phyloP scores from a whole-genome alignment of 2,888 invertebrate species.

The Adela reaumurella region DNA sequence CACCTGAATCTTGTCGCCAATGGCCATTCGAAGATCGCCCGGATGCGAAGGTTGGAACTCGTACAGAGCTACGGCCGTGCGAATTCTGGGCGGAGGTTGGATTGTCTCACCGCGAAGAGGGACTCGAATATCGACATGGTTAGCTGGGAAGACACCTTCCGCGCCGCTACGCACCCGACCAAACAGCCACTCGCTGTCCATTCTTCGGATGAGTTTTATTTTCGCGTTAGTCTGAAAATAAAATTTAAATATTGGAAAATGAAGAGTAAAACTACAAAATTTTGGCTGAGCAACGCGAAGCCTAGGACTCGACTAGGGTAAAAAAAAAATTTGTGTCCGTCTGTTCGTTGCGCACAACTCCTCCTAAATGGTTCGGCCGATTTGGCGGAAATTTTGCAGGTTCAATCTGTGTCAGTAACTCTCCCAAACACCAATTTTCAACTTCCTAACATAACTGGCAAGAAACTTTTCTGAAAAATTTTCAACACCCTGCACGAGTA shows the following conservation, averaged over 20 bases:
- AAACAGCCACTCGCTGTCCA: conserved; percentile 78
- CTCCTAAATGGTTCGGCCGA: too few species aligned
- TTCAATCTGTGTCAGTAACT: too few species aligned
- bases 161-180: conserved; percentile 64
- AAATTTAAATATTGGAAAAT: too few species aligned
- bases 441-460: too few species aligned
- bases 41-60: conserved; percentile 62
- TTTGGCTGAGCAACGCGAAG: too few species aligned
- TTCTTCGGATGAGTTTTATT: conserved; percentile 64
- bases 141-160: conserved; percentile 79
- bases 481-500: too few species aligned
- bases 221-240: conserved; percentile 69
- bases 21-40: conserved; percentile 32
- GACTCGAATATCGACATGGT: conserved; percentile 73
- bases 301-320: too few species aligned
- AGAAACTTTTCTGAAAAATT: too few species aligned
- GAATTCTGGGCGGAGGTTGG: conserved; percentile 17
- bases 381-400: too few species aligned
- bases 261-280: conserved; percentile 5
- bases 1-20: conserved; percentile 55
- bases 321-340: too few species aligned
- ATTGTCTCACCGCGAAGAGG: conserved; percentile 52
- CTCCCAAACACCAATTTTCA: too few species aligned
- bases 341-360: too few species aligned
- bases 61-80: conserved; percentile 63